Percentiles rank a stretch among this genome's conserved stretches.
phyloP scores from a whole-genome alignment of 2,888 invertebrate genomes.

The Ganaspis brasiliensis region DNA sequence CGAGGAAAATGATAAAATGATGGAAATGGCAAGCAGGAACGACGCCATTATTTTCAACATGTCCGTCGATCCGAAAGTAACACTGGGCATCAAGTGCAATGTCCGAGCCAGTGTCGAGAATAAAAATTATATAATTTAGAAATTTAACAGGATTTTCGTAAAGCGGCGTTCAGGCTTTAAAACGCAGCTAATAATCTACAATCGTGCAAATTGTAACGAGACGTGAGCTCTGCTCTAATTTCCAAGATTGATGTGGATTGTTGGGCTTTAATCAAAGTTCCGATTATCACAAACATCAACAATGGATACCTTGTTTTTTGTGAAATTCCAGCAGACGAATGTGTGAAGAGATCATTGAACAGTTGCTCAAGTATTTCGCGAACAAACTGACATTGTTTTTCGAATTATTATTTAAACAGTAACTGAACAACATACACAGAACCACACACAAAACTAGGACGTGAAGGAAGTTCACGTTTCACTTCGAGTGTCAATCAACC shows the following conservation, averaged over 20 bases:
- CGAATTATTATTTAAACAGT: slow-evolving; percentile 19
- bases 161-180: too few relatives aligned
- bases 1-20: neutral
- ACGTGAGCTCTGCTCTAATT: slow-evolving; percentile 14
- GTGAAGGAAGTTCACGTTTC: too few relatives aligned
- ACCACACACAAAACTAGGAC: neutral
- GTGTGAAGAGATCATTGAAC: slow-evolving; percentile 16
- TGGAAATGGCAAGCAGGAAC: slow-evolving; percentile 25
- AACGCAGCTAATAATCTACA: neutral
- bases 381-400: slow-evolving; percentile 32
- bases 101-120: neutral
- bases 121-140: slow-evolving; percentile 23
- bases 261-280: neutral
- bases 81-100: slow-evolving; percentile 25
- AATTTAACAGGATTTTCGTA: neutral
- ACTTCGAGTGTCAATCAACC: too few relatives aligned
- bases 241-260: neutral
- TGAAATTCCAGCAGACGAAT: neutral
- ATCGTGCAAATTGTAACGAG: neutral
- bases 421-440: slow-evolving; percentile 2
- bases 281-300: slow-evolving; percentile 12
- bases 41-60: slow-evolving; percentile 43
- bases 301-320: slow-evolving; percentile 35
- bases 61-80: slow-evolving; percentile 27
- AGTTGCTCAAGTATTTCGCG: slow-evolving; percentile 3